Evolutionary conservation across 2,888 invertebrate species (phyloP), one percentile per base, ranked within the genome.

Genomic region (Drosophila longiperda): DNA sequence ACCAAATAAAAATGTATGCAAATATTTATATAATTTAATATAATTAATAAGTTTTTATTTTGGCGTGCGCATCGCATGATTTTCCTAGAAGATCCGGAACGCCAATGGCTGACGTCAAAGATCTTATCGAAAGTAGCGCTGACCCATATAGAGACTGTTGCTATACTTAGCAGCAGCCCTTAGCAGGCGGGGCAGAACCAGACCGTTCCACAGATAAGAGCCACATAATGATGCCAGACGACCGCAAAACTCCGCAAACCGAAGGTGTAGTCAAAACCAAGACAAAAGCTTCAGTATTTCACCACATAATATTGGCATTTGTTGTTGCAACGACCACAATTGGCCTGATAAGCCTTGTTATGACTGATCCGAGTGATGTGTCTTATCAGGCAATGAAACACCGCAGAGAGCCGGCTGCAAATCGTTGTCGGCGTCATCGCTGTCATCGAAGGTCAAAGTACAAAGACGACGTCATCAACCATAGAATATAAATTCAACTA

Each of bases 291-390:
- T 66, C 82, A 73, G 72, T 72, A 86, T 86, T 86, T 86, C 86
- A 80, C 86, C 83, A 86, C 54, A 68, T 52, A 62, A 74, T 45
- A 36, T 50, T 12, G 40, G 11, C 53, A 36, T 66, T 66, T 66
- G 53, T 42, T 57, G 40, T 33, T 67, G 40, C 36, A 8, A 11
- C 50, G 29, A 23, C 29, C 17, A 40, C 17, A 17, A 6, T 48
- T 8, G 38, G 20, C 1, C 52, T 69, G 78, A 80, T 79, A 77
- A 81, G 66, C 29, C 54, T 66, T 75, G 70, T 79, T 79, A 85
- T 85, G 87, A 85, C 85, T 87, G 85, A 87, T 82, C 87, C 45
- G 59, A 78, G 59, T 61, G 50, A 38, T 34, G n/a, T 55, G 50
- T 53, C 80, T 87, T 89, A 85, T 89, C 84, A 79, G 77, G 40